Conservation (phyloP, 37 sponge, comb jelly and placozoan genomes). For the Diacarnus erythraeanus region DNA sequence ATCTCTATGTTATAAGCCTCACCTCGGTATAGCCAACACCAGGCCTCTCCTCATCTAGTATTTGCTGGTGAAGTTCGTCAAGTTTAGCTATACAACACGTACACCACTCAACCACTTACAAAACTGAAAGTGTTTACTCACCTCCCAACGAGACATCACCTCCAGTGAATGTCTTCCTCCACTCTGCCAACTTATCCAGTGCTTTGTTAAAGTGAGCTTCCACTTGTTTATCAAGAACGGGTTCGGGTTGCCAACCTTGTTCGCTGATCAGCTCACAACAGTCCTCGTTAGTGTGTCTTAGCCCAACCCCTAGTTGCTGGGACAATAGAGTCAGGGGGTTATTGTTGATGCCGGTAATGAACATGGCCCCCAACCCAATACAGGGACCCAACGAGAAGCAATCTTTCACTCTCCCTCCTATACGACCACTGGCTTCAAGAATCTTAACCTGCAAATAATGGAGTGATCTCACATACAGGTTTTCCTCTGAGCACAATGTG, state of each 20-base stretch:
- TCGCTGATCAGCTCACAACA: slow-evolving; percentile 76
- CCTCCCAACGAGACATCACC: slow-evolving; percentile 56
- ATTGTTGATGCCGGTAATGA: slow-evolving; percentile 81
- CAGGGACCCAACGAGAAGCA: slow-evolving; percentile 62
- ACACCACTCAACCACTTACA: not conserved
- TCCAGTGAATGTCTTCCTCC: slow-evolving; percentile 35
- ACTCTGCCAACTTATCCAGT: slow-evolving; percentile 78
- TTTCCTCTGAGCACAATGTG: not conserved
- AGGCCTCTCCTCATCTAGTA: slow-evolving; percentile 10
- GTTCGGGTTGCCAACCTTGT: slow-evolving; percentile 30
- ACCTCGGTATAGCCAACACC: slow-evolving; percentile 8
- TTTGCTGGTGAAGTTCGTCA: slow-evolving; percentile 8
- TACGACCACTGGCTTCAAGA: slow-evolving; percentile 62
- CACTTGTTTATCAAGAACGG: slow-evolving; percentile 48
- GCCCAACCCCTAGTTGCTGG: slow-evolving; percentile 57
- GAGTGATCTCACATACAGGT: not conserved
- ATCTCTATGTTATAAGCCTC: not conserved
- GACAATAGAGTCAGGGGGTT: slow-evolving; percentile 80
- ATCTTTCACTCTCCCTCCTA: slow-evolving; percentile 82
- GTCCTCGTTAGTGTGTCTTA: slow-evolving; percentile 62
- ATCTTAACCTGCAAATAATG: slow-evolving; percentile 60
- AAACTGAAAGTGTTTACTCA: slow-evolving; percentile 6
- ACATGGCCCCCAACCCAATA: slow-evolving; percentile 82
- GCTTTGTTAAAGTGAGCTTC: slow-evolving; percentile 75
- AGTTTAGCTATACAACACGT: slow-evolving; percentile 13